phyloP scores from a whole-genome alignment of 1,140 invertebrate genomes.

The Batillaria attramentaria region DNA sequence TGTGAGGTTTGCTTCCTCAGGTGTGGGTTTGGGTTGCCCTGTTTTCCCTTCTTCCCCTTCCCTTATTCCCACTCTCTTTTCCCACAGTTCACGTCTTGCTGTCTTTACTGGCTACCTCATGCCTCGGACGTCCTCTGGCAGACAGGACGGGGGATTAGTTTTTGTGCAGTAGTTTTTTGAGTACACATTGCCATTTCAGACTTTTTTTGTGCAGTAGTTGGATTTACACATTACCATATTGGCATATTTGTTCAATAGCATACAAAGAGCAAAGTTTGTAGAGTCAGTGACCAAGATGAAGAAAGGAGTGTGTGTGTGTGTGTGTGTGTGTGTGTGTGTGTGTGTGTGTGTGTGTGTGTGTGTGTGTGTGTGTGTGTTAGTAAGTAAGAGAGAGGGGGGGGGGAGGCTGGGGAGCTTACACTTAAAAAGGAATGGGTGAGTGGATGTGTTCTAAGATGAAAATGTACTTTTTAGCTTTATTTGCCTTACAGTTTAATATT shows the following conservation, averaged over 20 bases:
- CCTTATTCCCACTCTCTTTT: too few relatives aligned
- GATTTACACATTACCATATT: neutral
- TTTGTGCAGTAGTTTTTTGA: neutral
- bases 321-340: neutral
- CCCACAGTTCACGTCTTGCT: too few relatives aligned
- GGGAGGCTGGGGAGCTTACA: neutral
- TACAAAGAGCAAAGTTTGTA: neutral
- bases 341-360: neutral
- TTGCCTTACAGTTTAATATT: neutral
- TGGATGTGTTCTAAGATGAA: neutral
- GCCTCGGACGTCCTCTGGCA: too few relatives aligned
- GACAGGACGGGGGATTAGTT: too few relatives aligned
- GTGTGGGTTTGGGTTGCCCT: too few relatives aligned
- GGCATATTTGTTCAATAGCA: neutral
- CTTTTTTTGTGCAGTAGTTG: neutral
- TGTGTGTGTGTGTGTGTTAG: neutral
- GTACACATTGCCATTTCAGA: neutral
- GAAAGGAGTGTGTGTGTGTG: neutral
- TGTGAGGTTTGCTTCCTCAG: too few relatives aligned
- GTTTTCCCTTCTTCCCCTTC: too few relatives aligned
- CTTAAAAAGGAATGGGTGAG: neutral
- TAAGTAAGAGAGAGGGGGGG: neutral
- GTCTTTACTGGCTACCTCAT: too few relatives aligned
- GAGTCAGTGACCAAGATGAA: neutral
- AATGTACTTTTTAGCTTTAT: neutral